These are phyloP conservation scores for Clanis bilineata DNA, from an alignment of 2,888 invertebrate species.

Conservation along the genomic window DNA sequence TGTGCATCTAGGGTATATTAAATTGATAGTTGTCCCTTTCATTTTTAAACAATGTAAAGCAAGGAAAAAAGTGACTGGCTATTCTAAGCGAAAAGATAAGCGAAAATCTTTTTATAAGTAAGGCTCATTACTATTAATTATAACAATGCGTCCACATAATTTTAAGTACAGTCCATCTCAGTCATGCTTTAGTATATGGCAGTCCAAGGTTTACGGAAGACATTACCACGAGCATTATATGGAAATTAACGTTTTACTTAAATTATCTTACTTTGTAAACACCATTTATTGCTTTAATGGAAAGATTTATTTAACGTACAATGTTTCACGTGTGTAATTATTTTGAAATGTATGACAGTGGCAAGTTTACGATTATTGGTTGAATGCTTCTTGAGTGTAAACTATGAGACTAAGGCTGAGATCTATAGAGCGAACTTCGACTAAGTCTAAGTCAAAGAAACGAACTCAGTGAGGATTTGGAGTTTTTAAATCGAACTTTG, in stretches of 20 bases:
- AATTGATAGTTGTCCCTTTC: too few relatives aligned
- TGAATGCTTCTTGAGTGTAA: background rate
- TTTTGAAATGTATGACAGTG: background rate
- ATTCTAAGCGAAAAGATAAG: too few relatives aligned
- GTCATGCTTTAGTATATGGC: background rate
- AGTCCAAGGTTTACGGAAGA: constrained; percentile 19
- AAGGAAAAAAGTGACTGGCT: too few relatives aligned
- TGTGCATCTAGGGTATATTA: too few relatives aligned
- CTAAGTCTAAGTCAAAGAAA: too few relatives aligned
- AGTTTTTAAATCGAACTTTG: too few relatives aligned
- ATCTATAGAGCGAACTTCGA: too few relatives aligned
- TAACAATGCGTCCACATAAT: too few relatives aligned
- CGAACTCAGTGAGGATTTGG: too few relatives aligned
- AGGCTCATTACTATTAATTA: too few relatives aligned
- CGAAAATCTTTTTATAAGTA: too few relatives aligned
- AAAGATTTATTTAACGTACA: background rate
- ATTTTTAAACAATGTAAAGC: too few relatives aligned
- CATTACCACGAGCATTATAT: constrained; percentile 4
- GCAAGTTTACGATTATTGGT: background rate
- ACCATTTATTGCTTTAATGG: background rate
- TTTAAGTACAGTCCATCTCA: background rate
- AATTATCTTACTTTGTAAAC: constrained; percentile 13
- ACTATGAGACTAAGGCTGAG: background rate
- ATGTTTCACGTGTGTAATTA: background rate
- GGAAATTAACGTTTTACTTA: constrained; percentile 15